phyloP scores from a whole-genome alignment of 2,113 vertebrate genomes.

The Cinclus mexicanus region DNA sequence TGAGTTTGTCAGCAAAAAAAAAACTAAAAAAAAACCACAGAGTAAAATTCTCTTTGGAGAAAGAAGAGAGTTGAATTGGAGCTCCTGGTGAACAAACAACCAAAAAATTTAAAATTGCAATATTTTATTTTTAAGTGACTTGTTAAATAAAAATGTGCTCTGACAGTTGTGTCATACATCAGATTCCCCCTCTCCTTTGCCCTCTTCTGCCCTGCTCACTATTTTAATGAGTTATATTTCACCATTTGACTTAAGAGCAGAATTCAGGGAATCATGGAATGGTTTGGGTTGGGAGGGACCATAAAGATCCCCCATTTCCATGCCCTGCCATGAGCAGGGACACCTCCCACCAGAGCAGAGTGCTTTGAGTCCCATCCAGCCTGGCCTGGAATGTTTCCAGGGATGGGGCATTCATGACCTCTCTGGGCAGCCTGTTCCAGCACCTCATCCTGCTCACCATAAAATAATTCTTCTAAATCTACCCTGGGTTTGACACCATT shows the following conservation, averaged over 20 bases:
- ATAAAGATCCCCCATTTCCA: not conserved
- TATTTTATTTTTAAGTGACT: not conserved
- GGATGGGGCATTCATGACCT: not conserved
- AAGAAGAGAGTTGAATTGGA: not conserved
- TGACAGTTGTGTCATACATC: not conserved
- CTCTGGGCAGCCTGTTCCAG: not conserved
- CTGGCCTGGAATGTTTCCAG: rapidly evolving
- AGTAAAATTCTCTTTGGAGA: not conserved
- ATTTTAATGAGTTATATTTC: not conserved
- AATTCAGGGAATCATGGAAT: not conserved
- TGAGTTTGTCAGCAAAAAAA: conserved; percentile 25
- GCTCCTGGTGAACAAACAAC: not conserved
- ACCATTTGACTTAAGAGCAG: not conserved
- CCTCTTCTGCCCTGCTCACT: not conserved
- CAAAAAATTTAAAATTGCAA: rapidly evolving
- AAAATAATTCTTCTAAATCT: not conserved
- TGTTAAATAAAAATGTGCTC: not conserved
- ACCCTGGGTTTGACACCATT: not conserved
- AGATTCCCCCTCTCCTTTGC: not conserved
- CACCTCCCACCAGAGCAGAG: rapidly evolving
- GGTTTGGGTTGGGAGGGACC: not conserved
- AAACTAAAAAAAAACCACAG: not conserved
- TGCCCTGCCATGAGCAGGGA: not conserved
- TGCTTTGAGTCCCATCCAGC: rapidly evolving
- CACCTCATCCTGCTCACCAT: not conserved